Evolutionary conservation across 2,113 vertebrate genomes (phyloP), one percentile per base, ranked within the genome.

Genomic region (Silurus glanis): DNA sequence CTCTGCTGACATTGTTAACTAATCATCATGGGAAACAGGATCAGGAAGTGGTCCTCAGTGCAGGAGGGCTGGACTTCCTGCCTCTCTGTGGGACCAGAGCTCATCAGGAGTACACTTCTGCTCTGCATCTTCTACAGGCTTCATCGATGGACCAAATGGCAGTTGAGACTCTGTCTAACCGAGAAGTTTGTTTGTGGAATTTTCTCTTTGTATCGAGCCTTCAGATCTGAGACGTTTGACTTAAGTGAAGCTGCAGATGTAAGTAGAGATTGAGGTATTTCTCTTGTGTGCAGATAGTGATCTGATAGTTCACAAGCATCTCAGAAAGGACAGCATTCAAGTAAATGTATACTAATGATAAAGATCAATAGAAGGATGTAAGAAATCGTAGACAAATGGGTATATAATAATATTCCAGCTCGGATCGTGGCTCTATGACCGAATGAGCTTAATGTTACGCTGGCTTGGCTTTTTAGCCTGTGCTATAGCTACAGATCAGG

Each of bases 21-120:
- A 88, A 90, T 90, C 90, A 53, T 74, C 88, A 86, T 84, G 88
- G 89, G 88, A 90, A 91, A 87, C 79, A n/a, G 67, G 79, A 81
- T 37, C 84, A 90, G 91, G 87, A 92, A 91, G 84, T 74, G 89
- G 80, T 89, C 69, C 87, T 87, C 84, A 66, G 80, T 74, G 55
- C 78, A 79, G 80, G 67, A 83, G 49, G 83, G 69, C 85, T 84
- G 82, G 25, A 83, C 85, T 89, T 92, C 89, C 91, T 72, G 79
- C 76, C 58, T 76, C 23, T n/a, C 21, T 83, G 14, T 28, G 72
- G 81, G 71, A 59, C 51, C 72, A 3, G 28, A 61, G 12, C 61
- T 82, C 75, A 61, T 85, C 58, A 59, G 53, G 69, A 80, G 23
- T 10, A 61, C 25, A 2, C 74, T 53, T 17, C 13, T 51, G 61